Evolutionary conservation across 2,888 invertebrate genomes (phyloP).

Genomic region (Pocota personata): DNA sequence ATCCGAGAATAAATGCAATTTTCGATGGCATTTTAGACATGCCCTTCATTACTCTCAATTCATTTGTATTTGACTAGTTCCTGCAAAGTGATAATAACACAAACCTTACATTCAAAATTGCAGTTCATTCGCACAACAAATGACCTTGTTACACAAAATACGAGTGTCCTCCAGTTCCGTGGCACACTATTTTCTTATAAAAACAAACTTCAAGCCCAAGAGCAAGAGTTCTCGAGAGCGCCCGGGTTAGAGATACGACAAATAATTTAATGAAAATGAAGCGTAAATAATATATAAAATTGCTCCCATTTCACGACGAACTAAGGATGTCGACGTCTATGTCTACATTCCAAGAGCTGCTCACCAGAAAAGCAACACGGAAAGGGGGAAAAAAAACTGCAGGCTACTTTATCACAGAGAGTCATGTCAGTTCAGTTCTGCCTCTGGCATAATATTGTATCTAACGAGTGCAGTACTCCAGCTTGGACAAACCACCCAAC

Average conservation of each 20-base stretch:
- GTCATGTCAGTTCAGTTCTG: slow-evolving; percentile 23
- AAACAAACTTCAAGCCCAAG: slow-evolving; percentile 10
- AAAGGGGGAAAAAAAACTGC: background rate
- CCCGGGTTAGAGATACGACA: slow-evolving; percentile 21
- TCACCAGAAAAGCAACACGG: background rate
- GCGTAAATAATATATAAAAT: slow-evolving; percentile 57
- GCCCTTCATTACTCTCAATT: background rate
- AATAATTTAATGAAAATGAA: slow-evolving; percentile 62
- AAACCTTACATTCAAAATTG: slow-evolving; percentile 7
- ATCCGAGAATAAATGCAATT: too few species aligned
- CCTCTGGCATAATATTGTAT: slow-evolving; percentile 33
- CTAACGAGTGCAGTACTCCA: slow-evolving; percentile 33
- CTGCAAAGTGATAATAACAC: background rate
- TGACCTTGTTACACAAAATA: slow-evolving; percentile 45
- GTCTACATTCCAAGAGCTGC: background rate
- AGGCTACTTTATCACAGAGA: slow-evolving; percentile 30
- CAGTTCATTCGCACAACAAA: slow-evolving; percentile 11
- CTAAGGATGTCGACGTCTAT: slow-evolving; percentile 16
- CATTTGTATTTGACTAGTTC: background rate
- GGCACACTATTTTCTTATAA: background rate
- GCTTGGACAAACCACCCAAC: background rate
- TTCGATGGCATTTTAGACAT: too few species aligned
- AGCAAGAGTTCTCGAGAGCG: background rate
- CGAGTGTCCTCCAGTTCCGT: background rate
- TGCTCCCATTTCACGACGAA: slow-evolving; percentile 11